These are phyloP conservation scores for Carabus problematicus DNA, from an alignment of 2,888 invertebrate genomes.

Conservation along the genomic window DNA sequence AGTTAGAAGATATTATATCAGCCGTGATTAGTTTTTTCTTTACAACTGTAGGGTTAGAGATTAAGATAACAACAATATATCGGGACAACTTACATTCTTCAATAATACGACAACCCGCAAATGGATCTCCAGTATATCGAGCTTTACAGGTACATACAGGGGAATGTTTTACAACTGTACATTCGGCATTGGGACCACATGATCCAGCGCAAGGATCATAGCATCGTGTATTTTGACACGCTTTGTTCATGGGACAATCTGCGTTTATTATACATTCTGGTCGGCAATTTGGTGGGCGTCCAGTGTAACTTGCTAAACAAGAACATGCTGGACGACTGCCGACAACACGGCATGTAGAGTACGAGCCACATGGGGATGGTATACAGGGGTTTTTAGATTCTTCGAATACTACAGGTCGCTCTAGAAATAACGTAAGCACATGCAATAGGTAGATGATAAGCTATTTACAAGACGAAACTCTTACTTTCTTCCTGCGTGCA, in stretches of 20 bases:
- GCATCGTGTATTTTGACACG: conserved; percentile 65
- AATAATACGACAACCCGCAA: conserved; percentile 51
- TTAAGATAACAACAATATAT: too few species aligned
- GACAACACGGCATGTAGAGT: conserved; percentile 69
- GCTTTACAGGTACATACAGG: conserved; percentile 66
- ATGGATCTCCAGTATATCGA: conserved; percentile 65
- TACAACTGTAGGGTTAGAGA: too few species aligned
- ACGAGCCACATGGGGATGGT: conserved; percentile 79
- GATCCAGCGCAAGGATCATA: conserved; percentile 64
- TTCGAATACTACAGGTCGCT: conserved; percentile 53
- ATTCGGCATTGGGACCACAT: conserved; percentile 65
- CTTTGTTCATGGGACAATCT: conserved; percentile 63
- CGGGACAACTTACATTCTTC: too few species aligned
- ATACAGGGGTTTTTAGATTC: conserved; percentile 71
- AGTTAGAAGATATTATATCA: too few species aligned
- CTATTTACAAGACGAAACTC: conserved; percentile 12
- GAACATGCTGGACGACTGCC: conserved; percentile 67
- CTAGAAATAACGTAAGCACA: conserved; percentile 47
- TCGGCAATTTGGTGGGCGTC: conserved; percentile 62
- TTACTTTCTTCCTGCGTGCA: conserved; percentile 54
- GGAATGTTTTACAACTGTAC: conserved; percentile 65
- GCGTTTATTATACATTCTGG: conserved; percentile 64
- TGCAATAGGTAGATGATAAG: conserved; percentile 45
- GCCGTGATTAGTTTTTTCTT: too few species aligned
- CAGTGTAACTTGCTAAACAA: conserved; percentile 61